A percentile compares a stretch with the other conserved stretches of the same genome.
Conservation (phyloP, 92 coral and sea anemone genomes). For the Micromussa lordhowensis region DNA sequence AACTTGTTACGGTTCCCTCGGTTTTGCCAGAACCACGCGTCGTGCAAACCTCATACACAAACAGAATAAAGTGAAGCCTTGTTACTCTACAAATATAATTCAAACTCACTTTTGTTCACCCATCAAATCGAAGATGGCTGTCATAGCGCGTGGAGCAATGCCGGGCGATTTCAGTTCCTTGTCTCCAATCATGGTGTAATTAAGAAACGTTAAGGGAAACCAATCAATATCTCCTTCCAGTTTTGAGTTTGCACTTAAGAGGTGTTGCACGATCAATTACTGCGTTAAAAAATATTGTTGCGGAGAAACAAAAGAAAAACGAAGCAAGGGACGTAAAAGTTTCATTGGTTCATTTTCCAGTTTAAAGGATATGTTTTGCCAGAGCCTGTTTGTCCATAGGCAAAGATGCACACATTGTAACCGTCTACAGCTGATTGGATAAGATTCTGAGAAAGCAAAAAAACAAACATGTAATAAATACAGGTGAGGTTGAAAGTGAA, state of each 20-base stretch:
- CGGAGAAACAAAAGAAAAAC: neutral
- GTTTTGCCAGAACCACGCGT: neutral
- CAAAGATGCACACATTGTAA: conserved; percentile 98
- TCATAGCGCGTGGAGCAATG: conserved; percentile 99
- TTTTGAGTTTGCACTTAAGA: neutral
- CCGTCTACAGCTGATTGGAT: conserved; percentile 99
- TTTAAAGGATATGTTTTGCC: conserved; percentile 97
- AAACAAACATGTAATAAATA: neutral
- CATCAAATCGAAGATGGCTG: conserved; percentile 77
- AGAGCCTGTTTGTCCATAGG: conserved; percentile 99
- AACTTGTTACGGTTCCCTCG: neutral
- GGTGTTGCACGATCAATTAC: too few relatives aligned
- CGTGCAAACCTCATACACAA: neutral
- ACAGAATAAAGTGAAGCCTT: neutral
- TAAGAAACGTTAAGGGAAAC: conserved; percentile 58
- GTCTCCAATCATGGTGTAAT: conserved; percentile 99
- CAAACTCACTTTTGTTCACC: conserved; percentile 83
- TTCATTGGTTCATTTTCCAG: neutral
- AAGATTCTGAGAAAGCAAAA: conserved; percentile 70
- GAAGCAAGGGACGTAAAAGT: neutral
- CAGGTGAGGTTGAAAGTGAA: neutral
- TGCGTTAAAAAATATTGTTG: neutral
- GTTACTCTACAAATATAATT: neutral
- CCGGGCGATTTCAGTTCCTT: conserved; percentile 95
- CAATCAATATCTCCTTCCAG: neutral